Percentiles rank a stretch among this genome's conserved stretches.
phyloP scores from a whole-genome alignment of 2,113 vertebrate species.

The Syngnathoides biaculeatus region DNA sequence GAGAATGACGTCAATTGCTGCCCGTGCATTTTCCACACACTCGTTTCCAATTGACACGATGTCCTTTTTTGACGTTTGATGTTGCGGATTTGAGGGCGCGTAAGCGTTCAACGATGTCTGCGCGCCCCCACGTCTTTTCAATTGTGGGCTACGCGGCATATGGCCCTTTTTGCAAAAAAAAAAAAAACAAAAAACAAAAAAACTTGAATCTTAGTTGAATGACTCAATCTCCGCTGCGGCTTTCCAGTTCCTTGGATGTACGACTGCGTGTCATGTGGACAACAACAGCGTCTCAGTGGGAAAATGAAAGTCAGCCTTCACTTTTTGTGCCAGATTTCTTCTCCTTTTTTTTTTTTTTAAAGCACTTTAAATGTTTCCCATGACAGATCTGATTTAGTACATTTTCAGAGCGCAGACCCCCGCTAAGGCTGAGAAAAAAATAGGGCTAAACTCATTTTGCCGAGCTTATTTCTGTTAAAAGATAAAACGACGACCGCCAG shows the following conservation, averaged over 20 bases:
- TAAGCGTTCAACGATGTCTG: neutral
- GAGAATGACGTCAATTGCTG: neutral
- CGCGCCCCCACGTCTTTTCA: conserved; percentile 1
- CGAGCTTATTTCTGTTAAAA: neutral
- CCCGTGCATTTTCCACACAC: conserved; percentile 2
- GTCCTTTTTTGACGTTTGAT: conserved; percentile 8
- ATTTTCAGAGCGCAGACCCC: neutral
- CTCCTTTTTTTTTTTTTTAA: neutral
- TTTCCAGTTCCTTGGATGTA: conserved; percentile 9
- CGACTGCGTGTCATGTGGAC: neutral
- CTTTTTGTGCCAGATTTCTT: neutral
- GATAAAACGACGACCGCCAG: no score
- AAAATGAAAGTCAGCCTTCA: conserved; percentile 21
- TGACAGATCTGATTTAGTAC: neutral
- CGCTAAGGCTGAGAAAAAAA: neutral
- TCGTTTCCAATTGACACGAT: conserved; percentile 13
- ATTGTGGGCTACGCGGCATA: neutral
- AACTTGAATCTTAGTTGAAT: neutral
- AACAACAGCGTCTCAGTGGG: conserved; percentile 2
- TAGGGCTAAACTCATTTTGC: neutral
- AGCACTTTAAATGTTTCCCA: neutral
- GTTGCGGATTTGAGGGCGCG: neutral
- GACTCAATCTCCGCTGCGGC: neutral
- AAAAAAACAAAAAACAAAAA: no score
- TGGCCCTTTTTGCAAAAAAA: conserved; percentile 11